Base-by-base conservation (phyloP, 2,888 invertebrate species). In the Aporophyla nigra region DNA sequence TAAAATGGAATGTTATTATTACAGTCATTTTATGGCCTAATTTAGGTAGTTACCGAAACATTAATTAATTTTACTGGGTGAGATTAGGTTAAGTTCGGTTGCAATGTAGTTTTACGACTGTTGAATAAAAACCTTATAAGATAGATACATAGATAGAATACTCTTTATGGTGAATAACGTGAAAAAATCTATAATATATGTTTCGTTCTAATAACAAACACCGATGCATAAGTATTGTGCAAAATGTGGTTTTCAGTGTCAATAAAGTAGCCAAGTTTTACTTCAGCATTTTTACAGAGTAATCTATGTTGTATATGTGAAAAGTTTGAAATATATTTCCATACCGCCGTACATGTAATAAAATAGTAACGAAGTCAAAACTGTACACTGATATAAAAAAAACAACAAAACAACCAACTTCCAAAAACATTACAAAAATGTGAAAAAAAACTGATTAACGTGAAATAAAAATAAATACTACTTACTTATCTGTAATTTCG, bases 21-120 rank as follows among this genome's bases (percentile, higher is more conserved):
- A 76, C 80, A 71, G 75, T 78, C 24, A 73, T 76, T 78, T 79
- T 69, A 73, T 72, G 75, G 54, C 58, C 73, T 72, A 71, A 87
- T 82, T 82, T 66, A 68, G 75, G 74, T 77, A 80, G 79, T 81
- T 81, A 81, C 76, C 71, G 65, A 65, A 66, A 63, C 85, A 80
- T 87, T 78, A 85, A 80, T 85, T 82, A 74, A 65, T 79, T 77
- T 87, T 74, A 76, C 67, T 79, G 77, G 77, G 79, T 65, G 63
- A 75, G 82, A 68, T 86, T 82, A 65, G 49, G 71, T 62, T 65
- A 24, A 68, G 54, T 63, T 74, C 27, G 75, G 71, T 84, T 73
- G 62, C 59, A 56, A 40, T 51, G 58, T 70, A 24, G 49, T 62
- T 65, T 74, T 66, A 43, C 7, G 24, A 24, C 21, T 6, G 43